A percentile compares a stretch with the other conserved stretches of the same genome.
Evolutionary conservation across 2,797 vertebrate genomes (phyloP).

Genomic region (Rhynchonycteris naso): DNA sequence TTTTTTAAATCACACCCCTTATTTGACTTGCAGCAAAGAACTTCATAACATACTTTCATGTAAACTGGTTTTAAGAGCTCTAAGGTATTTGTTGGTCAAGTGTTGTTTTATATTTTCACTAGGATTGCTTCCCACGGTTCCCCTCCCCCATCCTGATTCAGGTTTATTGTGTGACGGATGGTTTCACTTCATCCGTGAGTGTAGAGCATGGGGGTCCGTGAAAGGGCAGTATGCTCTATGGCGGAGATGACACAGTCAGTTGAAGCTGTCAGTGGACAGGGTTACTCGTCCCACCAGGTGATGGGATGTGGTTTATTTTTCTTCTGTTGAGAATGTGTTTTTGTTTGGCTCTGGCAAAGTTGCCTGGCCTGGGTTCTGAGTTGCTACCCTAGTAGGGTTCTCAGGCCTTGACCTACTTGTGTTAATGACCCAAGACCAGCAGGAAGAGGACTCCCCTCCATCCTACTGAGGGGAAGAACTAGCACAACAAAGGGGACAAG

Average conservation of each 20-base stretch:
- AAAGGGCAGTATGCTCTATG: neutral
- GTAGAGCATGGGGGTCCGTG: fast-evolving
- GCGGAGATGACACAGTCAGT: neutral
- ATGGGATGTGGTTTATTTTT: constrained; percentile 59
- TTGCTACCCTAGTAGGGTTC: constrained; percentile 77
- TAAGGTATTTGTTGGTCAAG: neutral
- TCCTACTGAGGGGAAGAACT: neutral
- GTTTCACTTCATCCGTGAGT: neutral
- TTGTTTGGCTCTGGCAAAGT: constrained; percentile 77
- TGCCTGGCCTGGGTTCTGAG: constrained; percentile 72
- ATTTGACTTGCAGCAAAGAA: constrained; percentile 1
- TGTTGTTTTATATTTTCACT: neutral
- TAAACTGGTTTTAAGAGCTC: neutral
- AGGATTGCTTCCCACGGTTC: neutral
- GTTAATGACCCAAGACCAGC: constrained; percentile 62
- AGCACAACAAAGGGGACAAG: fast-evolving
- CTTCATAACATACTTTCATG: neutral
- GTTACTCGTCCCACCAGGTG: constrained; percentile 68
- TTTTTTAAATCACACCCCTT: neutral
- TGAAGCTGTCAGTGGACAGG: constrained; percentile 52
- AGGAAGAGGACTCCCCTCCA: neutral
- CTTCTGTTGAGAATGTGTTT: constrained; percentile 79
- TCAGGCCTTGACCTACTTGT: constrained; percentile 79
- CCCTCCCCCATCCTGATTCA: fast-evolving
- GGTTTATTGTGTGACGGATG: neutral